phyloP scores from a whole-genome alignment of 2,113 vertebrate genomes.

The Galeopterus variegatus region DNA sequence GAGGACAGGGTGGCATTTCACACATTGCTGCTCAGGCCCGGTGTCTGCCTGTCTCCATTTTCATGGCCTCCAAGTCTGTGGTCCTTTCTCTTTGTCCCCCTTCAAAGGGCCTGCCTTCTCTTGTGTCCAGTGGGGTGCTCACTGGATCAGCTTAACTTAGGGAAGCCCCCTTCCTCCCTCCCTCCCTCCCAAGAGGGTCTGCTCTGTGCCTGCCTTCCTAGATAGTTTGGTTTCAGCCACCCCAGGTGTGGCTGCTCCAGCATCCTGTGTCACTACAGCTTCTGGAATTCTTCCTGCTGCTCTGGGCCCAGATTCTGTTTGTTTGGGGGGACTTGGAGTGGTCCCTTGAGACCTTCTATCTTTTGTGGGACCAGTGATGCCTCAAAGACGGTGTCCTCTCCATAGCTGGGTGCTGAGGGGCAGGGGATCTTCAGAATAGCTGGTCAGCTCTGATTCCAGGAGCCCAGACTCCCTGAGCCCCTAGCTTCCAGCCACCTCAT shows the following conservation, averaged over 20 bases:
- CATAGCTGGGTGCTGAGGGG: neutral
- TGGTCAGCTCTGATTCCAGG: neutral
- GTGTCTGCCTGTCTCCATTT: neutral
- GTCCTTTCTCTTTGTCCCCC: neutral
- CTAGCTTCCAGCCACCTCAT: neutral
- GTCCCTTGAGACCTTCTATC: neutral
- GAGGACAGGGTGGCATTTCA: neutral
- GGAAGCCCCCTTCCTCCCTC: neutral
- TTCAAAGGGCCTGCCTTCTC: neutral
- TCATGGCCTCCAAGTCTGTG: neutral
- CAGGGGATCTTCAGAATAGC: neutral
- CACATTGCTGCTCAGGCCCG: neutral
- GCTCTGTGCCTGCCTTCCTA: neutral
- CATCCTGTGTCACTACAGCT: neutral
- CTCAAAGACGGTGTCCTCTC: neutral
- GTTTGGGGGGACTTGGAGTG: neutral
- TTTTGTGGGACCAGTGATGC: neutral
- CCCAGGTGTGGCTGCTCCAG: rapidly evolving
- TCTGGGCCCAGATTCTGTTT: neutral
- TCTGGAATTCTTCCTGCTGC: neutral
- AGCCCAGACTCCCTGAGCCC: neutral
- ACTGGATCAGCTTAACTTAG: neutral
- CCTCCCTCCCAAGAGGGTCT: neutral
- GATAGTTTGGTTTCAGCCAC: neutral
- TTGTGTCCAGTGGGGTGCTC: rapidly evolving